These are phyloP conservation scores for Lithobates sylvaticus DNA, from an alignment of 2,797 vertebrate species.

Conservation along the genomic window DNA sequence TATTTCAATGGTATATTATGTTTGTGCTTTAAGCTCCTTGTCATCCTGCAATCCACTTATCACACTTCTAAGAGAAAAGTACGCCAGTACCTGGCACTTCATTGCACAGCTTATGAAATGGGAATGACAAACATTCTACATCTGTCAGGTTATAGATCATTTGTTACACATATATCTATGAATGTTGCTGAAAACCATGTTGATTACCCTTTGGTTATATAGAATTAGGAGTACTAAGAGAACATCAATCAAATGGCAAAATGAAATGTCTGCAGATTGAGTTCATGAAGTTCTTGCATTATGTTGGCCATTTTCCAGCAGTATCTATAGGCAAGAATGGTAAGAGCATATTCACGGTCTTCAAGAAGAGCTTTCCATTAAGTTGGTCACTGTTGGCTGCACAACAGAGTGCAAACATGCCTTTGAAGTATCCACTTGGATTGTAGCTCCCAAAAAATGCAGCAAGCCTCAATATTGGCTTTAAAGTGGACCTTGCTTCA, in stretches of 20 bases:
- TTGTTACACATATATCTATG: neutral
- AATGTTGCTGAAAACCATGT: neutral
- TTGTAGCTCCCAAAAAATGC: no score
- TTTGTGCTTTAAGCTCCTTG: neutral
- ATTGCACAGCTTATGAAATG: neutral
- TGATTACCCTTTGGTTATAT: neutral
- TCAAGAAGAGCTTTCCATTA: no score
- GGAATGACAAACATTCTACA: neutral
- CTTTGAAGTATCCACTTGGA: no score
- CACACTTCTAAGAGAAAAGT: neutral
- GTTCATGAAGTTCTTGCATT: neutral
- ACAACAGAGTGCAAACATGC: no score
- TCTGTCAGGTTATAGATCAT: neutral
- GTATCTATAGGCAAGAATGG: neutral
- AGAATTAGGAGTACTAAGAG: neutral
- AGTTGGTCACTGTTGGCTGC: no score
- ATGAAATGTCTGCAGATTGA: neutral
- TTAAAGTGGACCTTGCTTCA: no score
- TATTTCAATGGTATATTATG: neutral
- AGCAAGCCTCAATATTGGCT: no score
- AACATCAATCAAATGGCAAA: neutral
- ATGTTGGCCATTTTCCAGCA: neutral
- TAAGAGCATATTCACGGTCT: neutral
- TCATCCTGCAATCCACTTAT: neutral
- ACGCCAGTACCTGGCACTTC: neutral